Evolutionary conservation across 2,797 vertebrate genomes (phyloP).

Genomic region (Rhadinocentrus ornatus): DNA sequence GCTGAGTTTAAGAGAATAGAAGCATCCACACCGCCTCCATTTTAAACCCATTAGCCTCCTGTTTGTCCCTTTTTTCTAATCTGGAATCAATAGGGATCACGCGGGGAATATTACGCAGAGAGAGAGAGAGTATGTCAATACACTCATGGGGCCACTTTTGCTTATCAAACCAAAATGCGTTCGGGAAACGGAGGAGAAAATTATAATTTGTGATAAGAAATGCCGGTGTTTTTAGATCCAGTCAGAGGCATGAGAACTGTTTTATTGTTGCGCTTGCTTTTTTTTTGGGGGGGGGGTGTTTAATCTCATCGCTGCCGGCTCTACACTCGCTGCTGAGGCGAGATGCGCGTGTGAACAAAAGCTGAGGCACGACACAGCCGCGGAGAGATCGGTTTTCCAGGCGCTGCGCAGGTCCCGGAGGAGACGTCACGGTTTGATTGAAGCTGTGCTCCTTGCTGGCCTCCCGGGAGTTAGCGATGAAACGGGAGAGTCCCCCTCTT

Average conservation of each 20-base stretch:
- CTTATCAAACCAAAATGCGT: slow-evolving; percentile 36
- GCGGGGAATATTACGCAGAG: slow-evolving; percentile 47
- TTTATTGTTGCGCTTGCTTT: slow-evolving; percentile 50
- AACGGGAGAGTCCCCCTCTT: slow-evolving; percentile 74
- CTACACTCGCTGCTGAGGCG: slow-evolving; percentile 63
- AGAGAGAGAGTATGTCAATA: slow-evolving; percentile 49
- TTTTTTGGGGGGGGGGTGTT: too few species aligned
- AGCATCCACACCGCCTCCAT: slow-evolving; percentile 49
- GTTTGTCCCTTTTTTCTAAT: slow-evolving; percentile 64
- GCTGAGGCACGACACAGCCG: slow-evolving; percentile 73
- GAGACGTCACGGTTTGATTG: slow-evolving; percentile 88
- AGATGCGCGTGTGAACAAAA: slow-evolving; percentile 80
- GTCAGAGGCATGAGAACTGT: slow-evolving; percentile 47
- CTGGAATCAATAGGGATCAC: slow-evolving; percentile 61
- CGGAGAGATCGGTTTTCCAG: slow-evolving; percentile 83
- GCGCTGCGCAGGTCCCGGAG: slow-evolving; percentile 81
- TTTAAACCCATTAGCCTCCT: slow-evolving; percentile 72
- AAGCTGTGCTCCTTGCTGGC: slow-evolving; percentile 81
- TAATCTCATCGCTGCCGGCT: slow-evolving; percentile 65
- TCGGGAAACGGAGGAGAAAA: background rate
- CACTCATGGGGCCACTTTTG: slow-evolving; percentile 44
- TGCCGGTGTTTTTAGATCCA: slow-evolving; percentile 49
- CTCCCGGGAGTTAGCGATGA: slow-evolving; percentile 84
- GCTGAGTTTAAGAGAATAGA: slow-evolving; percentile 32
- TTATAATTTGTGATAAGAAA: slow-evolving; percentile 28